These are phyloP conservation scores for Tachycineta bicolor DNA, from an alignment of 2,113 vertebrate species.

Conservation along the genomic window DNA sequence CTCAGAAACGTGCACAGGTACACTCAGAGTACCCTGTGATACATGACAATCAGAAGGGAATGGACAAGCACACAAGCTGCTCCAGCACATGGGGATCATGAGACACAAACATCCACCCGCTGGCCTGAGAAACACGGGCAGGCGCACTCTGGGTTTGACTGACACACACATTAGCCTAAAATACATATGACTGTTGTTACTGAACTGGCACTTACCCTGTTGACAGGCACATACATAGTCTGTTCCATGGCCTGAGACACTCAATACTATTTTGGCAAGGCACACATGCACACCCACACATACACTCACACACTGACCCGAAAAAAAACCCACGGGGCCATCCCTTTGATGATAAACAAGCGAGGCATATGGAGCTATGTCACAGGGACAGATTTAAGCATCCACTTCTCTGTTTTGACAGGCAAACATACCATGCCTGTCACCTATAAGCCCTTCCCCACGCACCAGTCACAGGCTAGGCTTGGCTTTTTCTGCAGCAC, in stretches of 20 bases:
- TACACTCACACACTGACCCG: background rate
- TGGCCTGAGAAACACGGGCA: background rate
- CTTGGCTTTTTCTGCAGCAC: background rate
- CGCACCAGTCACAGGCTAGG: fast-evolving
- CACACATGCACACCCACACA: background rate
- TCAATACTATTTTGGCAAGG: fast-evolving
- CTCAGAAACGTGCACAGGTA: fast-evolving
- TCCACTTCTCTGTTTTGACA: background rate
- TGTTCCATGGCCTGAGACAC: background rate
- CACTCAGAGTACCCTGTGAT: background rate
- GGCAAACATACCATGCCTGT: background rate
- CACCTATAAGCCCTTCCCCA: background rate
- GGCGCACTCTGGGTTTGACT: background rate
- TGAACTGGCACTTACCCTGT: background rate
- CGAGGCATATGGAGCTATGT: background rate
- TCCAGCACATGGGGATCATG: background rate
- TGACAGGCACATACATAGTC: background rate
- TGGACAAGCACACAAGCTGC: background rate
- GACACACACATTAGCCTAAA: background rate
- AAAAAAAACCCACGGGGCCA: background rate
- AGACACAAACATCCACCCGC: background rate
- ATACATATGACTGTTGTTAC: background rate
- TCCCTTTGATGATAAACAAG: background rate
- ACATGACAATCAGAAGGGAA: fast-evolving
- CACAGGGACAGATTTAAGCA: background rate